A percentile compares a stretch with the other conserved stretches of the same genome.
Evolutionary conservation across 1,140 invertebrate species (phyloP).

Genomic region (Sesamia nonagrioides): DNA sequence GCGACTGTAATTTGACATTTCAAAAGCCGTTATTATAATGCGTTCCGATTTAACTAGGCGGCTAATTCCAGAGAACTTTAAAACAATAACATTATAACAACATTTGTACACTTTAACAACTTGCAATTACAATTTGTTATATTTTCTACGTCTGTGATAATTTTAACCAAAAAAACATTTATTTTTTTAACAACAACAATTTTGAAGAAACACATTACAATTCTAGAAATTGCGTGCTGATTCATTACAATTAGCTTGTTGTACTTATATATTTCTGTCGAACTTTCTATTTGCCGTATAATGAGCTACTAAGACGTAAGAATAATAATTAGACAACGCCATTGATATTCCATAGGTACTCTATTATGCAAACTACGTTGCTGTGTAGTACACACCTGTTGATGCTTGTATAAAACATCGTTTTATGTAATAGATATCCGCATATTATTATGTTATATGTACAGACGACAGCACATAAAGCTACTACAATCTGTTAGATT

Average conservation of each 20-base stretch:
- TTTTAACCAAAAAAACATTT: too few species aligned
- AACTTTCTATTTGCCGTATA: conserved; percentile 52
- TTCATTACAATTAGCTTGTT: conserved; percentile 29
- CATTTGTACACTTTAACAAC: too few species aligned
- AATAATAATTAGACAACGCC: conserved; percentile 52
- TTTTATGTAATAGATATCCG: neutral
- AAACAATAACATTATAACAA: too few species aligned
- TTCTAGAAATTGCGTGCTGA: conserved; percentile 33
- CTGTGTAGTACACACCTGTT: neutral
- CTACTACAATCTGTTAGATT: too few species aligned
- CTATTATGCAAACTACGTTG: conserved; percentile 50
- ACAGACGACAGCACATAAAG: too few species aligned
- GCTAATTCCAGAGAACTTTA: neutral
- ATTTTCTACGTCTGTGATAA: too few species aligned
- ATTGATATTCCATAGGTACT: conserved; percentile 50
- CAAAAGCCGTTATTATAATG: conserved; percentile 5
- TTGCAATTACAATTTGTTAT: too few species aligned
- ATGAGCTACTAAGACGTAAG: conserved; percentile 40
- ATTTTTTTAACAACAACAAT: too few species aligned
- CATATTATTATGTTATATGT: too few species aligned
- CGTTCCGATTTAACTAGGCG: neutral
- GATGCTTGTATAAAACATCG: neutral
- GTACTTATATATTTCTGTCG: conserved; percentile 20
- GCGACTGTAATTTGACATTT: neutral
- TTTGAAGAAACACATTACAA: neutral